Percentiles rank a stretch among this genome's conserved stretches.
These are phyloP conservation scores for Podiceps cristatus DNA, from an alignment of 2,113 vertebrate species.

Conservation along the genomic window DNA sequence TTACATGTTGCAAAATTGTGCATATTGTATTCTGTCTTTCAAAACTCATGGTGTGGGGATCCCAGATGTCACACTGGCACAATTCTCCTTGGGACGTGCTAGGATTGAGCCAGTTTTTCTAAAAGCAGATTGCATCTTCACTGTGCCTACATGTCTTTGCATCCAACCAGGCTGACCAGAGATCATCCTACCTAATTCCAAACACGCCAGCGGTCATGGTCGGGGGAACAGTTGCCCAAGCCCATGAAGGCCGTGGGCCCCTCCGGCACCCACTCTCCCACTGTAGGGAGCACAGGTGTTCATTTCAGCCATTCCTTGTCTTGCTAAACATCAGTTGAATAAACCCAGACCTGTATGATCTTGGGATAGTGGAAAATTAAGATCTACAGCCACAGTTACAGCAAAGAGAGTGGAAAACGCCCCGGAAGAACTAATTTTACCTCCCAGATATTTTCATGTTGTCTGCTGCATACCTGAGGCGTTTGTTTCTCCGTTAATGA, in stretches of 20 bases:
- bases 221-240: background rate
- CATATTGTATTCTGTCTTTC: background rate
- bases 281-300: background rate
- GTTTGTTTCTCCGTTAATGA: background rate
- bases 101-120: background rate
- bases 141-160: background rate
- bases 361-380: background rate
- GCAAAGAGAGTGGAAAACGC: background rate
- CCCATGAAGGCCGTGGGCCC: background rate
- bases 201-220: fast-evolving
- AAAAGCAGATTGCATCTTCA: background rate
- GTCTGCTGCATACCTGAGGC: background rate
- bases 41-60: background rate
- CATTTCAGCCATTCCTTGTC: background rate
- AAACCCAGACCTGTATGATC: background rate
- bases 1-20: background rate
- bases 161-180: background rate
- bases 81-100: background rate
- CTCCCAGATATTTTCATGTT: background rate
- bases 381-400: background rate
- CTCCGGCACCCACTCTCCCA: fast-evolving
- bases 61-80: background rate
- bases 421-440: background rate
- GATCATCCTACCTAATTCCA: background rate
- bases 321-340: background rate